Evolutionary conservation across 1,140 invertebrate genomes (phyloP).

Genomic region (Trachymyrmex cornetzi): DNA sequence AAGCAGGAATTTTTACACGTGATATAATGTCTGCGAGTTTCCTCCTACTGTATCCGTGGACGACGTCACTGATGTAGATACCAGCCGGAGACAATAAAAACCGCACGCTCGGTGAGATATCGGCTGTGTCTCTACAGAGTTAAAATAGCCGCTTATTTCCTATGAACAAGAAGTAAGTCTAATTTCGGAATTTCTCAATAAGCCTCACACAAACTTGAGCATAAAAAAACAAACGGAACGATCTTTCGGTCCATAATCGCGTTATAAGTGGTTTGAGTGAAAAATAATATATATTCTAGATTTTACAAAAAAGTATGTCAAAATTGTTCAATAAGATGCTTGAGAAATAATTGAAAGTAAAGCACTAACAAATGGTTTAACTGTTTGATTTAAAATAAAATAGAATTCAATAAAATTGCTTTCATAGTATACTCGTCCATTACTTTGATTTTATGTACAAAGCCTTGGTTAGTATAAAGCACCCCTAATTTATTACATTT

Average conservation of each 20-base stretch:
- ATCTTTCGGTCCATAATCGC: neutral
- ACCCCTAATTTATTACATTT: too few species aligned
- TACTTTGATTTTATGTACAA: neutral
- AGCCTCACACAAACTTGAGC: neutral
- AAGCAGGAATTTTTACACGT: slow-evolving; percentile 48
- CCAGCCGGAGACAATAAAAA: slow-evolving; percentile 46
- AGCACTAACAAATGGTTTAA: neutral
- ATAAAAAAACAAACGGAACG: neutral
- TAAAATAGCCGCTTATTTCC: slow-evolving; percentile 21
- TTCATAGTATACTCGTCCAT: neutral
- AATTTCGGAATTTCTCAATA: slow-evolving; percentile 13
- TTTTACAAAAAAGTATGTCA: neutral
- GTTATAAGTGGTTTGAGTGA: neutral
- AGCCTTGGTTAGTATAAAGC: too few species aligned
- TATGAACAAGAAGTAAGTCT: neutral
- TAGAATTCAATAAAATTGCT: neutral
- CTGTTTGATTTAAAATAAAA: neutral
- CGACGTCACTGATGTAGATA: slow-evolving; percentile 2
- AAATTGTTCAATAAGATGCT: neutral
- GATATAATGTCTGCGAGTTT: slow-evolving; percentile 40
- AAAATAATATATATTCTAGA: neutral
- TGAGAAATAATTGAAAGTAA: neutral
- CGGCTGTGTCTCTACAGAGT: slow-evolving; percentile 14
- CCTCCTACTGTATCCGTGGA: too few species aligned
- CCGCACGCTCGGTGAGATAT: slow-evolving; percentile 40